phyloP scores from a whole-genome alignment of 2,797 vertebrate species.

The Otolemur crassicaudatus region DNA sequence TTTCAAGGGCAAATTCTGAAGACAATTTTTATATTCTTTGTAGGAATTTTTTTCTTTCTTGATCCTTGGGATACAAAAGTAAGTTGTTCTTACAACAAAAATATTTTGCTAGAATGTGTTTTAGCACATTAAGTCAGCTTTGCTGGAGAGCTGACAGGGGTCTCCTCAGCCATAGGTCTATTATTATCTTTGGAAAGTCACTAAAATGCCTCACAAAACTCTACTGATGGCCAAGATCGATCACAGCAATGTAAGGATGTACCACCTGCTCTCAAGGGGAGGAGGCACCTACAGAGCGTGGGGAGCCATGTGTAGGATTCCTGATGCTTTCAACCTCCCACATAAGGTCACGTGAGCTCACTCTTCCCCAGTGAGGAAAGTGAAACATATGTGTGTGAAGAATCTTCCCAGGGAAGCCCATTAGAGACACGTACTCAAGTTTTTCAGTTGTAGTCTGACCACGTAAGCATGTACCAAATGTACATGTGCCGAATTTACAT shows the following conservation, averaged over 20 bases:
- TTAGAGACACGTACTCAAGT: neutral
- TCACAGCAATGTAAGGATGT: neutral
- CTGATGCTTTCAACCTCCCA: neutral
- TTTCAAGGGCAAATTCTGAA: neutral
- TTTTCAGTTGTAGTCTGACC: neutral
- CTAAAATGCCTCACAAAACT: slow-evolving; percentile 27
- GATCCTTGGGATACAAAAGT: neutral
- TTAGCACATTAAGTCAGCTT: neutral
- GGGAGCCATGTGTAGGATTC: neutral
- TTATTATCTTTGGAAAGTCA: slow-evolving; percentile 20
- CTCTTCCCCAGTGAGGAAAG: neutral
- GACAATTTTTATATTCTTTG: neutral
- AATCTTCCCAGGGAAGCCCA: neutral
- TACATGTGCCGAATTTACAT: too few relatives aligned
- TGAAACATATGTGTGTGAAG: neutral
- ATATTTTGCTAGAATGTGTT: slow-evolving; percentile 6
- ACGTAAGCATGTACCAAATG: too few relatives aligned
- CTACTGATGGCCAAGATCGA: neutral
- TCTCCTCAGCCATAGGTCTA: neutral
- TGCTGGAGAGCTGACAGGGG: neutral
- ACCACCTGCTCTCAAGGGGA: neutral
- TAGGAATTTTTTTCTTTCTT: neutral
- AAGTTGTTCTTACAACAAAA: slow-evolving; percentile 31
- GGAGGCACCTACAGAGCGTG: neutral
- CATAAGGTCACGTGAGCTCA: neutral